A percentile compares a stretch with the other conserved stretches of the same genome.
phyloP scores from a whole-genome alignment of 1,140 invertebrate genomes.

The Drosophila subpulchrella region DNA sequence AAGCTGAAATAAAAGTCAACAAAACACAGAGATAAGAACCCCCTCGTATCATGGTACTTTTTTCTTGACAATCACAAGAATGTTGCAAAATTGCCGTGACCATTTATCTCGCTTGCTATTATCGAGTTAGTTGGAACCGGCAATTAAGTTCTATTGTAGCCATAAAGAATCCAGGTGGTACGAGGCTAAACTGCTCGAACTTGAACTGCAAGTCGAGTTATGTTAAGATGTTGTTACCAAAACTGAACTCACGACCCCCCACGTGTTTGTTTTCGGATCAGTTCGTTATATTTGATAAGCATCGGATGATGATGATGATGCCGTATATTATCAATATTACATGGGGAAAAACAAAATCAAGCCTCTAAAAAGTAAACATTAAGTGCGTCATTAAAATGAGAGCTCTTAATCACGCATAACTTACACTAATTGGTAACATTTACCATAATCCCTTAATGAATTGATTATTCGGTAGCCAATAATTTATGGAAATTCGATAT shows the following conservation, averaged over 20 bases:
- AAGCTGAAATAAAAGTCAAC: slow-evolving; percentile 35
- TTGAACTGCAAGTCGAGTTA: slow-evolving; percentile 27
- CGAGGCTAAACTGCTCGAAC: slow-evolving; percentile 14
- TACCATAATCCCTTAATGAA: slow-evolving; percentile 25
- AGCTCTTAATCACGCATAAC: slow-evolving; percentile 16
- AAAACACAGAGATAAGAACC: slow-evolving; percentile 12
- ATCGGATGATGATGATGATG: slow-evolving; percentile 5
- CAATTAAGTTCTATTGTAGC: slow-evolving; percentile 23
- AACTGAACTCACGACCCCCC: slow-evolving; percentile 26
- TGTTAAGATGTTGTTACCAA: slow-evolving; percentile 6
- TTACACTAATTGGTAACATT: slow-evolving; percentile 36
- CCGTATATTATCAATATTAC: slow-evolving; percentile 41
- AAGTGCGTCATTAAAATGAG: slow-evolving; percentile 50
- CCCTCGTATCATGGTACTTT: slow-evolving; percentile 15
- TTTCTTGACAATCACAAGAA: neutral
- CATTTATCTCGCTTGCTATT: slow-evolving; percentile 3
- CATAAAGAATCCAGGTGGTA: slow-evolving; percentile 22
- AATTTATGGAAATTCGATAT: slow-evolving; percentile 34
- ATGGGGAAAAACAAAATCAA: slow-evolving; percentile 35
- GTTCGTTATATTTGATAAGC: slow-evolving; percentile 28
- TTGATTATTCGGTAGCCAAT: slow-evolving; percentile 9
- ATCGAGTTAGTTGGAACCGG: slow-evolving; percentile 3
- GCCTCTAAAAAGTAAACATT: slow-evolving; percentile 28
- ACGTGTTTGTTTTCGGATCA: slow-evolving; percentile 46
- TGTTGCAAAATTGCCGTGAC: neutral